Conservation (phyloP, 2,888 invertebrate species). For the Hedychridium roseum region DNA sequence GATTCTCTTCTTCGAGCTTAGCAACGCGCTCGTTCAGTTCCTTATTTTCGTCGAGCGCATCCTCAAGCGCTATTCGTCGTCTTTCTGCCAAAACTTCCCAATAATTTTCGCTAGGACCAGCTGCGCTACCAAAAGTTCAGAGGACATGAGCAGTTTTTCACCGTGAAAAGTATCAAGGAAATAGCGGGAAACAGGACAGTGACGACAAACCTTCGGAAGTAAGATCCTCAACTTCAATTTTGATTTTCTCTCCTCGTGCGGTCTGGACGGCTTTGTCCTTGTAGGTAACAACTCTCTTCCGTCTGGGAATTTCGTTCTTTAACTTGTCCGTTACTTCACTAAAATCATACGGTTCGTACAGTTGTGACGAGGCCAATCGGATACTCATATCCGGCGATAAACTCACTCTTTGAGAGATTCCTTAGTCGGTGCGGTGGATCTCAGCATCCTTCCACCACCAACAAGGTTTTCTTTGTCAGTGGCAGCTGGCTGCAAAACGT, state of each 20-base stretch:
- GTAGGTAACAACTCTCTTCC: slow-evolving; percentile 56
- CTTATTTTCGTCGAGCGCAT: slow-evolving; percentile 77
- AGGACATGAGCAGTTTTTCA: too few species aligned
- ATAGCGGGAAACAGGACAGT: too few species aligned
- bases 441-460: slow-evolving; percentile 68
- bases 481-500: slow-evolving; percentile 76
- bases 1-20: slow-evolving; percentile 72
- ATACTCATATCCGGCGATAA: too few species aligned
- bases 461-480: slow-evolving; percentile 79
- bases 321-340: slow-evolving; percentile 37
- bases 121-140: slow-evolving; percentile 40
- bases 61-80: slow-evolving; percentile 75
- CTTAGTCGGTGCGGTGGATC: slow-evolving; percentile 41
- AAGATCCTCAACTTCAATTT: slow-evolving; percentile 74
- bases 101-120: slow-evolving; percentile 76
- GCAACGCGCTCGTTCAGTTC: slow-evolving; percentile 65
- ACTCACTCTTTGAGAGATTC: slow-evolving; percentile 38
- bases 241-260: slow-evolving; percentile 62
- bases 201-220: slow-evolving; percentile 69
- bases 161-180: too few species aligned
- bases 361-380: too few species aligned
- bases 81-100: slow-evolving; percentile 81
- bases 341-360: too few species aligned
- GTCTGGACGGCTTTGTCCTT: slow-evolving; percentile 71
- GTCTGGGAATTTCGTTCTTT: slow-evolving; percentile 34